Base-by-base conservation (phyloP, 2,888 invertebrate species). In the Melanophora roralis region DNA sequence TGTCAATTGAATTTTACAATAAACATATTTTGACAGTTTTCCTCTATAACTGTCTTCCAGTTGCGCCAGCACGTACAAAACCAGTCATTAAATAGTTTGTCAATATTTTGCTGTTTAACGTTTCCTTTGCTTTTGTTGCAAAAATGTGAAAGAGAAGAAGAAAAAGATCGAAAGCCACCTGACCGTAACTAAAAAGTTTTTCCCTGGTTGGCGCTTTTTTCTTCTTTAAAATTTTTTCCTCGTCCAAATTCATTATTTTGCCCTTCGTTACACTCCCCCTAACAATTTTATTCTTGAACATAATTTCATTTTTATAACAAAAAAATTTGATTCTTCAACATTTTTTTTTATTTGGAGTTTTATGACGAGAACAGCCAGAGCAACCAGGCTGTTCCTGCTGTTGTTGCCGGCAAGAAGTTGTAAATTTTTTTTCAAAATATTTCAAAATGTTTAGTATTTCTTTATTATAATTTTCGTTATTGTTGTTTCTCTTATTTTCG, bases 1-100 rank as follows among this genome's bases (percentile, higher is more conserved):
- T 60, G 59, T 57, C 40, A 65, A 51, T 43, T 67, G 16, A 47
- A 45, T 65, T 32, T 32, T 5, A 40, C 16, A 57, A 23, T 23
- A n/a, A 51, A 71, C 32, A 51, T 27, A 34, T 62, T 75, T 76
- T 69, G 60, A 62, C 32, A 62, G 47, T 32, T 40, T 45, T 16
- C 14, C 21, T 16, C 27, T 27, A 27, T 32, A 12, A 9, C 21
- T 32, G 12, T 21, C 8, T 32, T 7, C 19, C 14, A 9, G 11
- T 32, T 12, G 19, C 9, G 32, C 23, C n/a, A 32, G 1, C 23
- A 49, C n/a, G n/a, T 49, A 23, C 49, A 7, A 49, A n/a, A 49
- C 19, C 16, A 49, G 16, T 21, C 62, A 76, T 55, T 55, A 64
- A 76, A 76, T 69, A 76, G 62, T 69, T 76, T 76, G 62, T 69